Conservation (phyloP, 2,113 vertebrate genomes). For the Notechis scutatus region DNA sequence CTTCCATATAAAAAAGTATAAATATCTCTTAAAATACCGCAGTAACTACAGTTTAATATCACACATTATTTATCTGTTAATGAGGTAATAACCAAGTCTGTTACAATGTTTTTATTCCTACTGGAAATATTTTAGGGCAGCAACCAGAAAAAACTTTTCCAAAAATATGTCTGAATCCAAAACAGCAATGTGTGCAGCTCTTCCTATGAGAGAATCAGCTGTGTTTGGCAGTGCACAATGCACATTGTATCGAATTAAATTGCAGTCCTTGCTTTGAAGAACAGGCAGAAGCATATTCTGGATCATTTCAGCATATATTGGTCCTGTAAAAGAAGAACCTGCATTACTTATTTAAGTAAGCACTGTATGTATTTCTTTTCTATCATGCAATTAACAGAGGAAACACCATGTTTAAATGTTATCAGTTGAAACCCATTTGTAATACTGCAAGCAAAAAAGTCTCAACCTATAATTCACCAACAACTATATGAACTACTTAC, state of each 20-base stretch:
- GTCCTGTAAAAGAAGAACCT: slow-evolving; percentile 72
- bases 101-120: slow-evolving; percentile 71
- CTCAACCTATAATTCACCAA: neutral
- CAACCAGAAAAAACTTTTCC: slow-evolving; percentile 98
- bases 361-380: neutral
- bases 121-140: slow-evolving; percentile 96
- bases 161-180: slow-evolving; percentile 99
- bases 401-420: neutral
- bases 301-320: slow-evolving; percentile 98
- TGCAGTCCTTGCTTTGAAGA: slow-evolving; percentile 93
- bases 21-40: slow-evolving; percentile 82
- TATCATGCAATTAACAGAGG: neutral
- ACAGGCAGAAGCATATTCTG: slow-evolving; percentile 95
- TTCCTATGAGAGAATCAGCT: slow-evolving; percentile 95
- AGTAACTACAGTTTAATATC: slow-evolving; percentile 75
- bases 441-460: neutral
- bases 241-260: slow-evolving; percentile 93
- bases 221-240: slow-evolving; percentile 97
- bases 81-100: slow-evolving; percentile 88
- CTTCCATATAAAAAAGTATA: slow-evolving; percentile 82
- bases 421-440: neutral
- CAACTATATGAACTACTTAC: neutral
- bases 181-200: slow-evolving; percentile 97
- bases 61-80: slow-evolving; percentile 77
- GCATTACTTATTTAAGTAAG: neutral